A percentile compares a stretch with the other conserved stretches of the same genome.
These are phyloP conservation scores for Sebastes trivittatus DNA, from an alignment of 2,797 vertebrate species.

Conservation along the genomic window DNA sequence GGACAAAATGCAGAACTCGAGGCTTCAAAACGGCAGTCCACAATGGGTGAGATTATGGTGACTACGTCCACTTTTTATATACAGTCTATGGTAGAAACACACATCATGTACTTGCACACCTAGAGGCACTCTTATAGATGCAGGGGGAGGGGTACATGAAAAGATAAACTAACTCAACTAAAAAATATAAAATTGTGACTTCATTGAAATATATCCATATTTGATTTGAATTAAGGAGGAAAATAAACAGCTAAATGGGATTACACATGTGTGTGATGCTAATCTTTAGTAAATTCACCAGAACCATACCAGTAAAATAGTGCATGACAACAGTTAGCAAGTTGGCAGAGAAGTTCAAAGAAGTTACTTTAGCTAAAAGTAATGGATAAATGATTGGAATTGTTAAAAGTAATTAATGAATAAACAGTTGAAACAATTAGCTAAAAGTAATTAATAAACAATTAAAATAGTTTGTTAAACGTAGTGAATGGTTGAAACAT, in stretches of 20 bases:
- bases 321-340: background rate
- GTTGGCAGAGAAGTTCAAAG: background rate
- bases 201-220: background rate
- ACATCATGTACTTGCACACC: no score
- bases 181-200: background rate
- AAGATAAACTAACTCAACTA: background rate
- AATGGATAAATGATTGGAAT: background rate
- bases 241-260: no score
- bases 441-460: background rate
- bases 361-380: background rate
- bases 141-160: no score
- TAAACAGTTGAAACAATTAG: background rate
- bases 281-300: background rate
- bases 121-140: accelerated
- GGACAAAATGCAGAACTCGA: no score
- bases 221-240: background rate
- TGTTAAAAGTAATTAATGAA: background rate
- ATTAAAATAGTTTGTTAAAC: background rate
- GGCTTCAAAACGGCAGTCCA: no score
- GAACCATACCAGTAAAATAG: background rate
- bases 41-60: no score
- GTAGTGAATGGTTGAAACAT: background rate
- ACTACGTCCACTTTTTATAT: no score
- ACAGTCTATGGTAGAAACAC: no score
- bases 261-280: background rate